Evolutionary conservation across 2,888 invertebrate species (phyloP), one percentile per base, ranked within the genome.

Genomic region (Lycocerus yunnanus): DNA sequence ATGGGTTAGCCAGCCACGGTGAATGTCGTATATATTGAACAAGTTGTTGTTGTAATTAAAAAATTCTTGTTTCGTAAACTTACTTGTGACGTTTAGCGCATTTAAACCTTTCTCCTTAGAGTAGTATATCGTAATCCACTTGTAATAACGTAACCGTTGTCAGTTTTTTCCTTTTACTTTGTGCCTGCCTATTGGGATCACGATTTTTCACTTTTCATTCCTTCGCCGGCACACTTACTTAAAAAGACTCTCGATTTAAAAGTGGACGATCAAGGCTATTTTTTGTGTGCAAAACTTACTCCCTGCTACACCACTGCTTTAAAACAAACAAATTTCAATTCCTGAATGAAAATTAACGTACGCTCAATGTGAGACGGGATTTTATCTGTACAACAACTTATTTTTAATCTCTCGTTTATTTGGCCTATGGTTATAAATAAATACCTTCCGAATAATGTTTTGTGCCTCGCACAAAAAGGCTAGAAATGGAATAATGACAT

Each of bases 111-210:
- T 75, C 75, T 75, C 75, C 43, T 63, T 13, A 5, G 59, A 71
- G 27, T 11, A 27, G 27, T 13, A 71, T 74, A 75, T 72, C 72
- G 75, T 74, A 74, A 68, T 61, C 71, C 74, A 74, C 63, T 71
- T 71, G 61, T 15, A 24, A 69, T 71, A 72, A 75, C 71, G 74
- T 75, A 75, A 72, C 69, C 69, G 58, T 65, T 24, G 67, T 67
- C 70, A 59, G 69, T 68, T 68, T 73, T 70, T 72, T 72, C 75
- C 75, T 75, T 75, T 75, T 75, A 75, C 75, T 75, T 72, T 67
- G 69, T 15, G 20, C 11, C 9, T n/a, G n/a, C n/a, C 21, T 24
- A 24, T 24, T 24, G 21, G 15, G 21, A 20, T 58, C 61, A 61
- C 21, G 27, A 66, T 72, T 75, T 72, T 75, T 72, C 72, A 75